Evolutionary conservation across 2,888 invertebrate genomes (phyloP).

Genomic region (Lymantria dispar): DNA sequence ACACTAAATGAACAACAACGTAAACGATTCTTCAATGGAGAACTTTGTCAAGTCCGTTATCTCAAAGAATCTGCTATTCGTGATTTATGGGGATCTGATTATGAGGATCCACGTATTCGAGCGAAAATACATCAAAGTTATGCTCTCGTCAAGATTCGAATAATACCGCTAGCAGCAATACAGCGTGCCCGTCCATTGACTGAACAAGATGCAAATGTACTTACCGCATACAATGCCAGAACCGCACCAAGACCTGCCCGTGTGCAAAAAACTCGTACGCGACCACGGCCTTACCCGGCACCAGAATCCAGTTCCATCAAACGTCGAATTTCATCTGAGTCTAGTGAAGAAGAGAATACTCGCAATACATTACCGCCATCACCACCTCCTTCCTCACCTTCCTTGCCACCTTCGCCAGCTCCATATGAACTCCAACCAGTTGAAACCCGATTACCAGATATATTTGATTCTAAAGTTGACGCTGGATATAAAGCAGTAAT

Average conservation of each 20-base stretch:
- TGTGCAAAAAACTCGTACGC: conserved; percentile 60
- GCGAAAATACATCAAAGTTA: conserved; percentile 79
- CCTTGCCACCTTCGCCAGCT: conserved; percentile 69
- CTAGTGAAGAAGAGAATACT: conserved; percentile 75
- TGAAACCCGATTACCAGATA: conserved; percentile 70
- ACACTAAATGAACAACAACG: conserved; percentile 76
- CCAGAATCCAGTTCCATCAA: conserved; percentile 57
- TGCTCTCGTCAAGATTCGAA: conserved; percentile 74
- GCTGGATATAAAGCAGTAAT: conserved; percentile 81
- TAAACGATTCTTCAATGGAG: conserved; percentile 79
- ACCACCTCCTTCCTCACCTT: conserved; percentile 73
- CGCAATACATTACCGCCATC: conserved; percentile 68
- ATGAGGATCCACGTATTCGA: conserved; percentile 73
- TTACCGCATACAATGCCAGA: conserved; percentile 77
- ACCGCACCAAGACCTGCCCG: conserved; percentile 72
- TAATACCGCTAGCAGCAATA: conserved; percentile 74
- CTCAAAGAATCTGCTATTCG: conserved; percentile 78
- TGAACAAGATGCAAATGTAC: conserved; percentile 77
- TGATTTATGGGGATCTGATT: conserved; percentile 77
- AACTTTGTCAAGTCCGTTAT: conserved; percentile 76
- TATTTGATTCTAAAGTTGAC: conserved; percentile 77
- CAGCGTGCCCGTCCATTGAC: conserved; percentile 73
- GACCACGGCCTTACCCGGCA: conserved; percentile 64
- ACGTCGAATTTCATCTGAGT: conserved; percentile 69
- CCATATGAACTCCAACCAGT: conserved; percentile 74